Percentiles rank a stretch among this genome's conserved stretches.
Evolutionary conservation across 2,888 invertebrate species (phyloP).

Genomic region (Aspidapion aeneum): DNA sequence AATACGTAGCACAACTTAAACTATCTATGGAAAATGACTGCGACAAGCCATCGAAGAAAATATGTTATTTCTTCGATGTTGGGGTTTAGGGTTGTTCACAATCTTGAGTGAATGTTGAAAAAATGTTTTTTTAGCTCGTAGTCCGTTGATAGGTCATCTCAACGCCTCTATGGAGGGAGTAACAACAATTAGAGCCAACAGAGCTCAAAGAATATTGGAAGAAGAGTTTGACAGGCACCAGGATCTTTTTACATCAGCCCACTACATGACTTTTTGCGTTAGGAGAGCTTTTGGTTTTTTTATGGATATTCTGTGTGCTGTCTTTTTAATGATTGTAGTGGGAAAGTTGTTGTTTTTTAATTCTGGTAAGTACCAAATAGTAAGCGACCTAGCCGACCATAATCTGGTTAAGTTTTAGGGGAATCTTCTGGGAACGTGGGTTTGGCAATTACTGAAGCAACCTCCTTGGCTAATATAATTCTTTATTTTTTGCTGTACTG

Average conservation of each 20-base stretch:
- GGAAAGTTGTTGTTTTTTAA: constrained; percentile 31
- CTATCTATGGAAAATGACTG: too few relatives aligned
- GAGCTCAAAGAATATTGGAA: constrained; percentile 40
- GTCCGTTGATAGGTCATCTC: constrained; percentile 43
- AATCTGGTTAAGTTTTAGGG: too few relatives aligned
- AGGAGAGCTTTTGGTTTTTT: constrained; percentile 47
- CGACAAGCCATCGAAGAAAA: too few relatives aligned
- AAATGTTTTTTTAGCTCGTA: constrained; percentile 37
- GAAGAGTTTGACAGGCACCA: constrained; percentile 43
- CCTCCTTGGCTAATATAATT: constrained; percentile 58
- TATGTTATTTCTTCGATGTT: too few relatives aligned
- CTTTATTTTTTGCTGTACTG: constrained; percentile 70
- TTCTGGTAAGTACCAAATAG: constrained; percentile 26
- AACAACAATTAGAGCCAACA: constrained; percentile 43
- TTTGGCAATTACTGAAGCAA: constrained; percentile 49
- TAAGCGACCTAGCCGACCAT: too few relatives aligned
- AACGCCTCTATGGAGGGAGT: constrained; percentile 45
- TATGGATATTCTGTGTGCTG: constrained; percentile 37
- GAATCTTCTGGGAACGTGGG: constrained; percentile 45
- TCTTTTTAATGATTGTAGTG: constrained; percentile 34
- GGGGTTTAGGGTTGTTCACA: too few relatives aligned
- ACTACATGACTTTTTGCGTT: constrained; percentile 35
- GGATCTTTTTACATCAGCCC: constrained; percentile 40
- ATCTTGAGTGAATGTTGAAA: too few relatives aligned
- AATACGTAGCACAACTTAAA: too few relatives aligned